Base-by-base conservation (phyloP, 2,797 vertebrate species). In the Heliangelus exortis region DNA sequence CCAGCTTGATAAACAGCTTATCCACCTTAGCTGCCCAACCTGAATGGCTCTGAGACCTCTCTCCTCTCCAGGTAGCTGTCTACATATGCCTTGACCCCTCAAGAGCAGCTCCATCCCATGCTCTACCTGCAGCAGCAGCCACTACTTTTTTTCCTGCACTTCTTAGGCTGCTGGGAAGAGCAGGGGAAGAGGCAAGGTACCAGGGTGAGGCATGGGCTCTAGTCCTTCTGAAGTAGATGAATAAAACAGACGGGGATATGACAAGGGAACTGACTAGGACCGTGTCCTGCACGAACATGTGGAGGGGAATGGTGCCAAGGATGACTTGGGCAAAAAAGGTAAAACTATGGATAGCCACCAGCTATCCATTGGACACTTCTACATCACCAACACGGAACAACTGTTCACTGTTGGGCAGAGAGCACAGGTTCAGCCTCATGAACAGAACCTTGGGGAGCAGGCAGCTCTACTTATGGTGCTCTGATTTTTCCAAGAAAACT, bases 161-260 rank as follows among this genome's bases (percentile, higher is more conserved):
- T 67, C 31, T 67, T 20, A 26, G 14, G 29, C n/a, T 74, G 17
- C 54, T 87, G 62, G n/a, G 57, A 67, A 55, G 43, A 6, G 18
- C 34, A 43, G 29, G 15, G 39, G 33, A 69, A 86, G 39, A 86
- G 12, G 7, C 8, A 41, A 43, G 26, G 50, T 12, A 17, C 23
- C 0, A 0, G 57, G n/a, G 6, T 43, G 33, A 77, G 22, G 5
- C 66, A 15, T 71, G 36, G 10, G 7, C 20, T 50, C 12, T 25
- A 51, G 45, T 50, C 25, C 84, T 86, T 0, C 45, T 21, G 13
- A 50, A 47, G 29, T n/a, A 76, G 25, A 5, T 31, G 45, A 26
- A n/a, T 73, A 41, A 74, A 90, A 45, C 9, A 28, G 31, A 8
- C 9, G 55, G 10, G 10, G 12, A 17, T 61, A 16, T 2, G 12